Conservation (phyloP, 2,113 vertebrate genomes). For the Hydropotes inermis region DNA sequence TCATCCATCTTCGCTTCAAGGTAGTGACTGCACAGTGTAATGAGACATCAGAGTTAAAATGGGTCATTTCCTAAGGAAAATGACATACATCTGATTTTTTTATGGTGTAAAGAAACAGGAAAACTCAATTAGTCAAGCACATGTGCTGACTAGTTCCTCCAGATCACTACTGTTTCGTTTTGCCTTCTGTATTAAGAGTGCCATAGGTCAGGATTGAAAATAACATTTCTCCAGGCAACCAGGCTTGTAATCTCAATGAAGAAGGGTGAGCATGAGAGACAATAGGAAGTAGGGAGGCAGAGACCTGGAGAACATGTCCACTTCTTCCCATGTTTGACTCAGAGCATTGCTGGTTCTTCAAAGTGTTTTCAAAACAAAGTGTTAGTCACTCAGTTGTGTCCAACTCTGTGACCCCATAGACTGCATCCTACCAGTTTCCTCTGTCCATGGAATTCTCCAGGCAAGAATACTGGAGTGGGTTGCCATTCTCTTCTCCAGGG, state of each 20-base stretch:
- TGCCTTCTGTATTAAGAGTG: neutral
- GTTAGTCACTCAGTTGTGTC: neutral
- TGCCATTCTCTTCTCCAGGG: neutral
- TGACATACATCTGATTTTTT: neutral
- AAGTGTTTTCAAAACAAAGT: neutral
- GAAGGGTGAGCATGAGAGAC: rapidly evolving
- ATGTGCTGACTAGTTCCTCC: rapidly evolving
- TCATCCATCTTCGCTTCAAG: neutral
- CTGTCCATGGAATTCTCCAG: neutral
- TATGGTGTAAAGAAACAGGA: neutral
- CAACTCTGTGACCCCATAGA: neutral
- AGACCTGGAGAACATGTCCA: neutral
- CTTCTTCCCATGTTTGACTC: neutral
- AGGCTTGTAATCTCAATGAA: neutral
- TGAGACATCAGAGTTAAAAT: neutral
- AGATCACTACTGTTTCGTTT: neutral
- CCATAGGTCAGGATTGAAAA: neutral
- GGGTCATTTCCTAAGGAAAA: neutral
- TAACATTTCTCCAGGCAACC: neutral
- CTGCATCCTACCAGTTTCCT: neutral
- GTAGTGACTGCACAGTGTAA: neutral
- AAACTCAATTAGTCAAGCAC: too few species aligned
- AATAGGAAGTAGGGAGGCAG: too few species aligned
- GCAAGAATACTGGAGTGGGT: neutral
- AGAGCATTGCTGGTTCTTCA: neutral